These are phyloP conservation scores for Hybognathus amarus DNA, from an alignment of 2,797 vertebrate species.

Conservation along the genomic window DNA sequence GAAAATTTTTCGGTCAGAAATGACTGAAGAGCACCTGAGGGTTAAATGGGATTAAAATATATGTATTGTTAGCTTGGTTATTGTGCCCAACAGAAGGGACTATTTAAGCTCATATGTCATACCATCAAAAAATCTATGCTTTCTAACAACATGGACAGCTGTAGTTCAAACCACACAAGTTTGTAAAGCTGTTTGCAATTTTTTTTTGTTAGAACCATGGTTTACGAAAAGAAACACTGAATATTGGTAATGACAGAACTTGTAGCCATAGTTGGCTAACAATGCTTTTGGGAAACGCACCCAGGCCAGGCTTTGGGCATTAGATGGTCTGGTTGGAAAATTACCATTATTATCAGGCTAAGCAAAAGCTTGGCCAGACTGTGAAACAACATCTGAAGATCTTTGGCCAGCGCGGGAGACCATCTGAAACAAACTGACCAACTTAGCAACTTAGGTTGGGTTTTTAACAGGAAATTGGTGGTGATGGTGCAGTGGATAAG, in stretches of 20 bases:
- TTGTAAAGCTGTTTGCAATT: not conserved
- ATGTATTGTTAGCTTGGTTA: not conserved
- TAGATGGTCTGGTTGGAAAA: not conserved
- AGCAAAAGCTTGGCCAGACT: not conserved
- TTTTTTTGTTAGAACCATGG: not conserved
- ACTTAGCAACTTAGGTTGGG: not conserved
- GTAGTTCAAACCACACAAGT: not conserved
- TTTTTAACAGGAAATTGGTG: not conserved
- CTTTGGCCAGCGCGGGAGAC: not conserved
- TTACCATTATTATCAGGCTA: not conserved
- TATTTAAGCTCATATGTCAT: not conserved
- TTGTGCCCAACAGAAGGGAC: not conserved
- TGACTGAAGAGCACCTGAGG: too few species aligned
- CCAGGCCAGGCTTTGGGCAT: not conserved
- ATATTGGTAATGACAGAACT: not conserved
- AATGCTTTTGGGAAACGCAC: not conserved
- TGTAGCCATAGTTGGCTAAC: not conserved
- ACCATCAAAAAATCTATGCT: not conserved
- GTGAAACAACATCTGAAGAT: not conserved
- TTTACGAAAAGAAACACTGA: not conserved
- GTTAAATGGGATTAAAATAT: not conserved
- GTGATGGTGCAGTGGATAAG: too few species aligned
- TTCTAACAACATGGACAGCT: not conserved
- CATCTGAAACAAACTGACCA: not conserved
- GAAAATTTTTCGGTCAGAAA: too few species aligned